Conservation (phyloP, 2,797 vertebrate species). For the Lithobates sylvaticus region DNA sequence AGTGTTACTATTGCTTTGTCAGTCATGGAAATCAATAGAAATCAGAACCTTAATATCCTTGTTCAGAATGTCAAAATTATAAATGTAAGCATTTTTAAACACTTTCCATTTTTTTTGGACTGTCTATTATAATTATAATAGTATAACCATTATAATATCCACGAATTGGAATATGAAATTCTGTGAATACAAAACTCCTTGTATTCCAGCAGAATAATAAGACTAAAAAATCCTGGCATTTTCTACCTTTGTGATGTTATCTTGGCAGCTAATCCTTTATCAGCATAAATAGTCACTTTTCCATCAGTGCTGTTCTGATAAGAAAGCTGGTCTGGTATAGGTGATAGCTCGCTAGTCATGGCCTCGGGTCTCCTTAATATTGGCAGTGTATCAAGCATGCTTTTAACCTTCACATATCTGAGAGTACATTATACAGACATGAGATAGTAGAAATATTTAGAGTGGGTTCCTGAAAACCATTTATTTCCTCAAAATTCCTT, state of each 20-base stretch:
- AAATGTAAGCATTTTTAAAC: no score
- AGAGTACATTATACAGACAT: neutral
- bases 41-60: no score
- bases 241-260: slow-evolving; percentile 23
- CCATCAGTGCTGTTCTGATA: neutral
- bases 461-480: neutral
- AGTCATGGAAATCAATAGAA: no score
- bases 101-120: neutral
- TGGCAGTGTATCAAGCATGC: slow-evolving; percentile 49
- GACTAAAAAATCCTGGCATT: slow-evolving; percentile 1
- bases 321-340: slow-evolving; percentile 12
- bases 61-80: no score
- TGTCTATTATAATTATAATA: no score
- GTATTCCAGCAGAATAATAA: slow-evolving; percentile 18
- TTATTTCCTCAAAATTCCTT: neutral
- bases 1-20: no score
- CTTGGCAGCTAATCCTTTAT: slow-evolving; percentile 13
- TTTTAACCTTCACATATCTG: slow-evolving; percentile 38
- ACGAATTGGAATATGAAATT: slow-evolving; percentile 6
- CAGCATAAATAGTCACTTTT: slow-evolving; percentile 21
- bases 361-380: slow-evolving; percentile 26
- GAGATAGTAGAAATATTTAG: neutral
- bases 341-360: slow-evolving; percentile 10
- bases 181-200: neutral
- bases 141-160: neutral